Percentiles rank a stretch among this genome's conserved stretches.
These are phyloP conservation scores for Mystacornis crossleyi DNA, from an alignment of 2,113 vertebrate genomes.

Conservation along the genomic window DNA sequence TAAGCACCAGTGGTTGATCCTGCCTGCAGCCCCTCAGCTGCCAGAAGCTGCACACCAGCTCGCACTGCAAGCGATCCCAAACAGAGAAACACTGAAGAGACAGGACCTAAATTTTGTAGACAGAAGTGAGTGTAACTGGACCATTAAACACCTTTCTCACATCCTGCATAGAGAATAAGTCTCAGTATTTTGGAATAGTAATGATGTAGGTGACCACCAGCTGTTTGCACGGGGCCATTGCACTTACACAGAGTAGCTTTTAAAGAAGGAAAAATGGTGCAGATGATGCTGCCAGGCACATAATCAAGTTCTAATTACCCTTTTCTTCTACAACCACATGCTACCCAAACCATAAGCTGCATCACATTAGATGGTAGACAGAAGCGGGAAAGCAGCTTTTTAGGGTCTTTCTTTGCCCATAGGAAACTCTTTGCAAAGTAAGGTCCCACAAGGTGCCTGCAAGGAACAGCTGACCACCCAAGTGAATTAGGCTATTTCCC, in stretches of 20 bases:
- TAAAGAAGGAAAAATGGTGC: not conserved
- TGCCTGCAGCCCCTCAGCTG: not conserved
- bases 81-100: not conserved
- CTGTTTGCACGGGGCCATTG: not conserved
- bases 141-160: not conserved
- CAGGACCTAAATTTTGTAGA: not conserved
- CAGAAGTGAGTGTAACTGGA: not conserved
- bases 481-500: not conserved
- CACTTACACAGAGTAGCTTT: not conserved
- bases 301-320: not conserved
- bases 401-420: not conserved
- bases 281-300: not conserved
- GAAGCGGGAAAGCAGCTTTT: not conserved
- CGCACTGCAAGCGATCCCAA: accelerated
- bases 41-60: not conserved
- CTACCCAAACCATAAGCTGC: not conserved
- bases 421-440: not conserved
- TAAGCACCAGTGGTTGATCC: not conserved
- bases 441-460: not conserved
- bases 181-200: not conserved
- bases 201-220: not conserved
- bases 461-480: accelerated
- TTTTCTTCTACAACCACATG: not conserved
- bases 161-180: not conserved
- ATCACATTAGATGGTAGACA: not conserved